Conservation (phyloP, 2,888 invertebrate species). For the Lamproptera curius region DNA sequence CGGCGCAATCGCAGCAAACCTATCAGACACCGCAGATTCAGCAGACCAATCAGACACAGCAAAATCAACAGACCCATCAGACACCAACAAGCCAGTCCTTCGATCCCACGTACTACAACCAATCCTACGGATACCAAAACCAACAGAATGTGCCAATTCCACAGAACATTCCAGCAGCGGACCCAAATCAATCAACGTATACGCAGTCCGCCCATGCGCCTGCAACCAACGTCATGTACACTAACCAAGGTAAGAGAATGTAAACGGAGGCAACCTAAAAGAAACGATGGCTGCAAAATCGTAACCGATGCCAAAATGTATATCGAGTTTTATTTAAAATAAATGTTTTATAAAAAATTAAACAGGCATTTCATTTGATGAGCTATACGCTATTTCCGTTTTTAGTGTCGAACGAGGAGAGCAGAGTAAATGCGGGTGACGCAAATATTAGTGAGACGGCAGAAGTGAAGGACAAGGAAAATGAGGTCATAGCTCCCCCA, state of each 20-base stretch:
- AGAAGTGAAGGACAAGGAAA: background rate
- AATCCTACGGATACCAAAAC: slow-evolving; percentile 70
- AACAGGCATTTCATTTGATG: slow-evolving; percentile 45
- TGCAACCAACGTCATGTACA: slow-evolving; percentile 51
- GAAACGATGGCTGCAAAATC: background rate
- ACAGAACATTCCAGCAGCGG: slow-evolving; percentile 36
- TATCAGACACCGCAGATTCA: background rate
- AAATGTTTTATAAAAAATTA: slow-evolving; percentile 27
- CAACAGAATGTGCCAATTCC: slow-evolving; percentile 45
- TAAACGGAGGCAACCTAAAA: slow-evolving; percentile 17
- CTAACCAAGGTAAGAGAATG: slow-evolving; percentile 61
- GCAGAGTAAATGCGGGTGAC: too few relatives aligned
- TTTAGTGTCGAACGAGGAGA: slow-evolving; percentile 60
- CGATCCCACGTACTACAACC: slow-evolving; percentile 61
- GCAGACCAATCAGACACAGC: background rate
- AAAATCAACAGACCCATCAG: background rate
- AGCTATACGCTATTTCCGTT: slow-evolving; percentile 39
- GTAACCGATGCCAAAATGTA: too few relatives aligned
- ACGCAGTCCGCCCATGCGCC: slow-evolving; percentile 55
- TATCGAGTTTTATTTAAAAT: too few relatives aligned
- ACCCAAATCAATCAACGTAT: slow-evolving; percentile 58
- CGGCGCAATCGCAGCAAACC: background rate
- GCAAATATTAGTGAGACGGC: too few relatives aligned
- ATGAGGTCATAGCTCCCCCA: background rate
- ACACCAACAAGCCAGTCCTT: background rate